Evolutionary conservation across 2,888 invertebrate species (phyloP), one percentile per base, ranked within the genome.

Genomic region (Blastobasis adustella): DNA sequence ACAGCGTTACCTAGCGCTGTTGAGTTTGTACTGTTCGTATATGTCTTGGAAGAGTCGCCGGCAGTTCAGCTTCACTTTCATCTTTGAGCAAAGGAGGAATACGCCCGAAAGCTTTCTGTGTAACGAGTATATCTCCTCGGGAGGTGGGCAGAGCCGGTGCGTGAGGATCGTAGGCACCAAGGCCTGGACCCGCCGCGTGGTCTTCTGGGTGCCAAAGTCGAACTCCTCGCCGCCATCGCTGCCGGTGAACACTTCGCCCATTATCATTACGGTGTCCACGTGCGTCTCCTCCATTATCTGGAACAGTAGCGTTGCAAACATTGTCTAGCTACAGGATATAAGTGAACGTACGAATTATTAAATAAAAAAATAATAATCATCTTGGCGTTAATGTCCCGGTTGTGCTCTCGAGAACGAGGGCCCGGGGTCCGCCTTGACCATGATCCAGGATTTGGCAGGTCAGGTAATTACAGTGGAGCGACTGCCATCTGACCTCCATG

Each of bases 41-140:
- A 97, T 92, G 7, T 94, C 91, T 38, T 93, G 90, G 82, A 97
- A 98, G 86, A 96, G 92, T n/a, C 91, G 90, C 39, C 94, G 90
- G 71, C 98, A 98, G 64, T 94, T 92, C 66, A 98, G 91, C 64
- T 92, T 91, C 0, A 96, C 93, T 66, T 93, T 92, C 49, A 99
- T 90, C 69, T 97, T 97, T 0, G 97, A 92, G 72, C 98, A 98
- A 0, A 99, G 87, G 37, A 99, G 86, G 81, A 98, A 99, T 9
- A 97, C 93, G 0, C 99, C 99, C 0, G 99, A 97, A 47, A 99
- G 90, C 85, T 99, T 99, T 54, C 99, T 91, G 76, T 99, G 99
- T 23, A 99, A 89, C 0, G 99, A 99, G 85, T 99, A 99, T 61
- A 98, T 96, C 85, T 99, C 99, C 79, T 99, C 98, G 0, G 99